Evolutionary conservation across 2,797 vertebrate species (phyloP), one percentile per base, ranked within the genome.

Genomic region (Sphaeramia orbicularis): DNA sequence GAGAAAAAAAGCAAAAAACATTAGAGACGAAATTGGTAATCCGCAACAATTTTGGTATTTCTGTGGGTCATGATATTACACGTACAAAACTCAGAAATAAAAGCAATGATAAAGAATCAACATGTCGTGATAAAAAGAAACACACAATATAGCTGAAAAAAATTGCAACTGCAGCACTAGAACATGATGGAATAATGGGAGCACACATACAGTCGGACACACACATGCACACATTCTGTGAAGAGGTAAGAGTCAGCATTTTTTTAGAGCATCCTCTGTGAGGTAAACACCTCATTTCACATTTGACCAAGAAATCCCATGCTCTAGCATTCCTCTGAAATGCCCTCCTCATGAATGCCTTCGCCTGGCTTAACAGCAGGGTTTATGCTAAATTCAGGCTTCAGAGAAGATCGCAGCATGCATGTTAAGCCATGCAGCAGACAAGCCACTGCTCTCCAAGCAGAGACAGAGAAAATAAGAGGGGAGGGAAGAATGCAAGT

Each of bases 331-430:
- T 54, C 55, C 60, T 63, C 60, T 52, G 50, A 69, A 53, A 72
- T 48, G 44, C 45, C 27, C 24, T 51, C 72, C 66, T 60, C 75
- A 30, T 47, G 51, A 66, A 76, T 61, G 66, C 60, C 67, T 79
- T 53, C 13, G 35, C 50, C 54, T 47, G 59, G 69, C 66, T 88
- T 84, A 86, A 74, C 79, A 80, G 71, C 32, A 36, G 65, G 75
- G 68, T 83, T 88, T 82, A 85, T 86, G 84, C 74, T 83, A 85
- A 83, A 88, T 74, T 75, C 24, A 10, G 54, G 67, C 56, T 50
- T 65, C 47, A 53, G 65, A 76, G 76, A 62, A 65, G 61, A 77
- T 74, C 44, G 19, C 55, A 68, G 70, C 40, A 62, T 47, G 66
- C 43, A 63, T 79, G 70, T 71, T 78, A 86, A 87, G 57, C 63